These are phyloP conservation scores for Procavia capensis DNA, from an alignment of 2,113 vertebrate species.

Conservation along the genomic window DNA sequence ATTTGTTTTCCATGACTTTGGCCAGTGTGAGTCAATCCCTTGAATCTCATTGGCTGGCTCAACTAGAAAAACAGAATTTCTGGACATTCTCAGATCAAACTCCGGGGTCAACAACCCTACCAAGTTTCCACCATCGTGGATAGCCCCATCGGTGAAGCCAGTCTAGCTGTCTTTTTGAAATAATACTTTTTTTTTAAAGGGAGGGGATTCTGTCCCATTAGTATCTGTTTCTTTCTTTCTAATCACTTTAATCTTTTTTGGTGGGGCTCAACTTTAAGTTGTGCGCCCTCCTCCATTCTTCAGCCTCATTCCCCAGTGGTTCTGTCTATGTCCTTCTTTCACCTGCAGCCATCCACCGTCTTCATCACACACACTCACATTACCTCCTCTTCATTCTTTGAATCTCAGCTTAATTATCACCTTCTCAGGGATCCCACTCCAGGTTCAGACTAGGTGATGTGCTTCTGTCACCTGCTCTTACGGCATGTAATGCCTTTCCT, in stretches of 20 bases:
- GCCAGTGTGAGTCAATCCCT: neutral
- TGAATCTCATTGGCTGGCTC: neutral
- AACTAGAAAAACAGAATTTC: neutral
- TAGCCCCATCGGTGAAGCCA: neutral
- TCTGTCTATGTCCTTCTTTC: neutral
- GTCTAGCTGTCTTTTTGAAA: neutral
- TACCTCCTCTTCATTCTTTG: neutral
- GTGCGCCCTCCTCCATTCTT: neutral
- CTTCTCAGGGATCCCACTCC: neutral
- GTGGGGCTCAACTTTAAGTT: neutral
- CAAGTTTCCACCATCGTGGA: neutral
- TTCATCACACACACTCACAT: neutral
- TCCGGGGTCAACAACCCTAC: neutral
- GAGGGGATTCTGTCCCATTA: neutral
- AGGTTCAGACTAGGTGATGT: neutral
- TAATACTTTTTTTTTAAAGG: neutral
- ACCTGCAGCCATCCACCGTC: neutral
- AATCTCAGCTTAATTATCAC: neutral
- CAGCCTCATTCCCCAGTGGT: neutral
- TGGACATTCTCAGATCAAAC: neutral
- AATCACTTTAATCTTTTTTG: neutral
- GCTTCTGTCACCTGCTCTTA: neutral
- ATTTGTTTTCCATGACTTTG: constrained; percentile 18
- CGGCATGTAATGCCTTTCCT: neutral
- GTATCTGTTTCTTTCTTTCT: constrained; percentile 12